phyloP scores from a whole-genome alignment of 2,888 invertebrate genomes.

The Epinotia ramella region DNA sequence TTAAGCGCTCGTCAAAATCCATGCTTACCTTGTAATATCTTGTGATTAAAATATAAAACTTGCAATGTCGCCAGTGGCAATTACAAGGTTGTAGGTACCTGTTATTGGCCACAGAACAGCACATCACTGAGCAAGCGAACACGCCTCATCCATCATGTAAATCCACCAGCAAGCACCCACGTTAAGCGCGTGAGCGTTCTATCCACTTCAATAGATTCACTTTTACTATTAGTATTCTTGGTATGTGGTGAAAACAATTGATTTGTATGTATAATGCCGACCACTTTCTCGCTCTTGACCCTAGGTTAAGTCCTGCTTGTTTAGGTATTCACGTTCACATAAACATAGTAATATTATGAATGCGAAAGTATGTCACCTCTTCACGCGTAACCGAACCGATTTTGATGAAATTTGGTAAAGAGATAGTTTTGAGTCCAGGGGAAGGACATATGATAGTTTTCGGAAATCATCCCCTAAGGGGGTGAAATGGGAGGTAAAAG shows the following conservation, averaged over 20 bases:
- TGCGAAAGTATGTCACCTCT: no score
- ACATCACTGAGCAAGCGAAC: background rate
- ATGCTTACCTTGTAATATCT: no score
- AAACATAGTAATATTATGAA: no score
- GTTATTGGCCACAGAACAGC: background rate
- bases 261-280: constrained; percentile 53
- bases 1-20: no score
- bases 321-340: background rate
- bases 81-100: background rate
- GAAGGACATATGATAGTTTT: no score
- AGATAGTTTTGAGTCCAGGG: no score
- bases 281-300: constrained; percentile 49
- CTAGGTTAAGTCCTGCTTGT: constrained; percentile 39
- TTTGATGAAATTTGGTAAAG: no score
- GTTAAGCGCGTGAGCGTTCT: constrained; percentile 20
- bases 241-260: constrained; percentile 76
- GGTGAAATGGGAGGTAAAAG: no score
- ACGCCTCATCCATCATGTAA: constrained; percentile 25
- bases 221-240: constrained; percentile 76
- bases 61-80: background rate
- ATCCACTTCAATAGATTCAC: constrained; percentile 59
- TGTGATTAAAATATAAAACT: background rate
- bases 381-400: no score
- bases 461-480: no score
- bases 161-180: constrained; percentile 4